Evolutionary conservation across 1,140 invertebrate genomes (phyloP).

Genomic region (Drosophila saltans): DNA sequence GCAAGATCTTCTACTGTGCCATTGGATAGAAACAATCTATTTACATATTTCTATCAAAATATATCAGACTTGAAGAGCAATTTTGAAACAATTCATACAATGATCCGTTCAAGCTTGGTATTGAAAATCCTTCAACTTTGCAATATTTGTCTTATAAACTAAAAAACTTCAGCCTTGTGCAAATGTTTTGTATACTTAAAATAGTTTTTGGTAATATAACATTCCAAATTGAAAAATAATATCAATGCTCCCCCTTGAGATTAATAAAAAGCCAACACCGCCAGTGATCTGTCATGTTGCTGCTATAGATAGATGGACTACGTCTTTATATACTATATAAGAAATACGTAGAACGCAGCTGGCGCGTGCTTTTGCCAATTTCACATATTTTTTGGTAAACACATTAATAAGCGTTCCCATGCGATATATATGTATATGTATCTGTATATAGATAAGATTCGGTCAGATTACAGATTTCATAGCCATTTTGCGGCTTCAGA

Average conservation of each 20-base stretch:
- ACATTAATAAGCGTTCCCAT: slow-evolving; percentile 45
- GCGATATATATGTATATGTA: slow-evolving; percentile 8
- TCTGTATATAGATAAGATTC: slow-evolving; percentile 43
- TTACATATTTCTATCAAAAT: not conserved
- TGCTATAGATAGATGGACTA: slow-evolving; percentile 11
- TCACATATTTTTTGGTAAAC: slow-evolving; percentile 45
- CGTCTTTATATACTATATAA: slow-evolving; percentile 3
- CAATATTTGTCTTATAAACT: no score
- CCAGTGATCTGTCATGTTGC: not conserved
- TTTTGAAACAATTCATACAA: no score
- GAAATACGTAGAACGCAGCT: not conserved
- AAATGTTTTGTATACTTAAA: no score
- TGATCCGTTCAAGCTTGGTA: no score
- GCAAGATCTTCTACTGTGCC: no score
- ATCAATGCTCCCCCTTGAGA: not conserved
- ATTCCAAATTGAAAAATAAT: not conserved
- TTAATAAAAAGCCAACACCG: not conserved
- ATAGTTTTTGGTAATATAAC: no score
- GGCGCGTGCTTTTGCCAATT: slow-evolving; percentile 17
- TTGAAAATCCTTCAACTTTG: no score
- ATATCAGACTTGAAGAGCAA: not conserved
- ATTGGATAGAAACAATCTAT: no score
- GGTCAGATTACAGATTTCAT: slow-evolving; percentile 21
- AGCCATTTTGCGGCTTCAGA: not conserved
- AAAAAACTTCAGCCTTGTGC: no score